Conservation (phyloP, 2,888 invertebrate genomes). For the Idaea straminata region DNA sequence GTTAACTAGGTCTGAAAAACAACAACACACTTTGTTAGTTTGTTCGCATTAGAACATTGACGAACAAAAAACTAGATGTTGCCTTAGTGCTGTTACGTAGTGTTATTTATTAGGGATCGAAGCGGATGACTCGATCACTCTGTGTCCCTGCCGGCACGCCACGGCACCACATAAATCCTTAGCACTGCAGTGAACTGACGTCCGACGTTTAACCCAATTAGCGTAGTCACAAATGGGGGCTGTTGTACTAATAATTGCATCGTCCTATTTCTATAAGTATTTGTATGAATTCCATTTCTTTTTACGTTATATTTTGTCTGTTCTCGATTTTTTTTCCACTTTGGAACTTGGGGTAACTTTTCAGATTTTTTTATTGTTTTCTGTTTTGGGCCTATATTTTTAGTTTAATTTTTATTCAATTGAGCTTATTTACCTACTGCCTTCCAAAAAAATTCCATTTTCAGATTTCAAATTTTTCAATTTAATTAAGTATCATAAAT, state of each 20-base stretch:
- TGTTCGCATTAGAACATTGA: not conserved
- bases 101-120: constrained; percentile 1
- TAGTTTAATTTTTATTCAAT: too few species aligned
- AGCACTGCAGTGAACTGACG: constrained; percentile 1
- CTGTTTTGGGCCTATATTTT: too few species aligned
- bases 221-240: not conserved
- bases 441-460: too few species aligned
- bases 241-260: not conserved
- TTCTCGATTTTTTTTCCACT: too few species aligned
- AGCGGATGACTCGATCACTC: constrained; percentile 1
- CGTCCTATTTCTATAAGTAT: not conserved
- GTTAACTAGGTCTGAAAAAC: not conserved
- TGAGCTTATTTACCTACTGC: too few species aligned
- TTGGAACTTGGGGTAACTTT: too few species aligned
- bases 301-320: not conserved
- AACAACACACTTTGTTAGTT: not conserved
- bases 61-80: not conserved
- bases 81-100: not conserved
- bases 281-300: not conserved
- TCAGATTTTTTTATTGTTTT: too few species aligned
- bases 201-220: not conserved
- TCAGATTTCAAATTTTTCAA: too few species aligned
- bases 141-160: constrained; percentile 1
- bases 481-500: too few species aligned
- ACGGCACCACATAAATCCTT: not conserved